These are phyloP conservation scores for Epinotia brunnichana DNA, from an alignment of 2,888 invertebrate species.

Conservation along the genomic window DNA sequence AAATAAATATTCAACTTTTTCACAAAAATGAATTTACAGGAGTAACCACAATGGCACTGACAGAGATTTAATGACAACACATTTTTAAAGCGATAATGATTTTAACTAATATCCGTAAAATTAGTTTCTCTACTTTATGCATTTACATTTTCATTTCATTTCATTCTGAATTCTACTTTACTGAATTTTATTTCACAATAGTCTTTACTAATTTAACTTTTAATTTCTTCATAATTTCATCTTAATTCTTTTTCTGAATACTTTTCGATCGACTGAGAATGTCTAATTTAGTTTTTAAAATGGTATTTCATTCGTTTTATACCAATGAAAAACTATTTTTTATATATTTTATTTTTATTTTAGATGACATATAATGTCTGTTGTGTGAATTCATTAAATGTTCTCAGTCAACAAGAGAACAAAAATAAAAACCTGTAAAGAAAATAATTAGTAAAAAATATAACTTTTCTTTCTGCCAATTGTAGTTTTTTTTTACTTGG, in stretches of 20 bases:
- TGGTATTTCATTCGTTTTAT: slow-evolving; percentile 16
- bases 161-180: slow-evolving; percentile 19
- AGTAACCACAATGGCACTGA: background rate
- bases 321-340: background rate
- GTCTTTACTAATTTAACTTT: slow-evolving; percentile 1
- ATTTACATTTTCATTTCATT: slow-evolving; percentile 32
- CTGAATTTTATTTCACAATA: slow-evolving; percentile 27
- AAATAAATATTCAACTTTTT: background rate
- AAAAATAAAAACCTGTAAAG: slow-evolving; percentile 50
- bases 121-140: slow-evolving; percentile 41
- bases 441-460: slow-evolving; percentile 49
- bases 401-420: slow-evolving; percentile 43
- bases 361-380: background rate
- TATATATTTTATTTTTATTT: background rate
- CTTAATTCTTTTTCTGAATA: background rate
- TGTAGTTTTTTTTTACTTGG: background rate
- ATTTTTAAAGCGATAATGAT: slow-evolving; percentile 30
- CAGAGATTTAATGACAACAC: slow-evolving; percentile 2
- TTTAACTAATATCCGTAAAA: slow-evolving; percentile 40
- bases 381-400: slow-evolving; percentile 31
- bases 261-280: slow-evolving; percentile 26
- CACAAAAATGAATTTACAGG: background rate
- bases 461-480: slow-evolving; percentile 25
- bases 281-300: background rate
- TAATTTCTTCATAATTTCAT: background rate